These are phyloP conservation scores for Dendrocincla tyrannina DNA, from an alignment of 2,797 vertebrate genomes.

Conservation along the genomic window DNA sequence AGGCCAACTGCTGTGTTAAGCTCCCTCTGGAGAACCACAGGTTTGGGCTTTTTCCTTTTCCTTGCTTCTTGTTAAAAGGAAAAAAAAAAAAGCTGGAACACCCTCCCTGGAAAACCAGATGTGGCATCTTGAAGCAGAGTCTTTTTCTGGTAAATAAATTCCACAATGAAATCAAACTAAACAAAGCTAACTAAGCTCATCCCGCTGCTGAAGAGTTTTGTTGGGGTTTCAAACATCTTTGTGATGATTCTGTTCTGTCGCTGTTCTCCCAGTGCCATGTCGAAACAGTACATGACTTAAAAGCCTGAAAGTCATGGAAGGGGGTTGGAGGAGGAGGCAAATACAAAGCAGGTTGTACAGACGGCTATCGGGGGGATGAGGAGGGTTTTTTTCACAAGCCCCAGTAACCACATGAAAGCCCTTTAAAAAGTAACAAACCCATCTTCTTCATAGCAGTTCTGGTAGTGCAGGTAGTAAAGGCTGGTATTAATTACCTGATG, in stretches of 20 bases:
- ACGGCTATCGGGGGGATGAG: background rate
- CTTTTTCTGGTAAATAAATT: constrained; percentile 11
- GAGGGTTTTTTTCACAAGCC: background rate
- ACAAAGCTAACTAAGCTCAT: constrained; percentile 11
- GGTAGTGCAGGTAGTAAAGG: constrained; percentile 26
- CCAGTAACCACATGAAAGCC: constrained; percentile 51
- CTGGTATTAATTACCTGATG: constrained; percentile 48
- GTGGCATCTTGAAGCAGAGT: background rate
- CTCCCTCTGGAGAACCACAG: background rate
- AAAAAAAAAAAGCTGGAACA: background rate
- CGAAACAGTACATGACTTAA: background rate
- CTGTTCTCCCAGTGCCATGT: constrained; percentile 34
- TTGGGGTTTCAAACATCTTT: constrained; percentile 19
- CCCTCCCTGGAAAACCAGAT: background rate
- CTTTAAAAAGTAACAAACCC: constrained; percentile 4
- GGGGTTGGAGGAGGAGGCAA: background rate
- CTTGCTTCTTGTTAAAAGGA: background rate
- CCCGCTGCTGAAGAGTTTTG: background rate
- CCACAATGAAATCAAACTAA: background rate
- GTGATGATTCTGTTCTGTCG: constrained; percentile 36
- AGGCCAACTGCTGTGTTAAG: background rate
- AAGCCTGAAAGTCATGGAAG: constrained; percentile 23
- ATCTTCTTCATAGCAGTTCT: background rate
- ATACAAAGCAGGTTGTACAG: constrained; percentile 18
- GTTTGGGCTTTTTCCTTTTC: background rate